These are phyloP conservation scores for Anguilla obscura DNA, from an alignment of 2,797 vertebrate genomes.

Conservation along the genomic window DNA sequence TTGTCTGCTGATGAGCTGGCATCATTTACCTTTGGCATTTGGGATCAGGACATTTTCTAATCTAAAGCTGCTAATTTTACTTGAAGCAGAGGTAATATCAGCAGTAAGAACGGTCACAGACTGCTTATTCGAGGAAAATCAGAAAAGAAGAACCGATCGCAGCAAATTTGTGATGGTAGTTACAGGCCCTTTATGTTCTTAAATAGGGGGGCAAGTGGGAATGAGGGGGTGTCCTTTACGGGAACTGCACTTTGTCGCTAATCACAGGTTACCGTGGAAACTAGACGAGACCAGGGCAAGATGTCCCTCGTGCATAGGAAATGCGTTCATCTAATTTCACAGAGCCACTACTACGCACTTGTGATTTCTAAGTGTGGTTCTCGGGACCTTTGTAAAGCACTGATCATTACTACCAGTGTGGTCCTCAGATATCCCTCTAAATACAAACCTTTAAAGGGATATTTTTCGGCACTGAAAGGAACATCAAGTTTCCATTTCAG, in stretches of 20 bases:
- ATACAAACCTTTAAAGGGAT: neutral
- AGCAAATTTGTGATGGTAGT: neutral
- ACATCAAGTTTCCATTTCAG: neutral
- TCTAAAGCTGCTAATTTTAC: neutral
- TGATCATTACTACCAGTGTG: neutral
- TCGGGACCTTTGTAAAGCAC: neutral
- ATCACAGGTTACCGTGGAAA: slow-evolving; percentile 32
- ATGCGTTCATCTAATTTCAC: neutral
- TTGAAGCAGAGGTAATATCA: neutral
- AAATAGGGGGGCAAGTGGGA: slow-evolving; percentile 5
- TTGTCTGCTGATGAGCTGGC: neutral
- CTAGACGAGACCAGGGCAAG: slow-evolving; percentile 8
- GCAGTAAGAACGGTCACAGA: neutral
- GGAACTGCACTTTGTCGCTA: slow-evolving; percentile 24
- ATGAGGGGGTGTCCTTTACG: neutral
- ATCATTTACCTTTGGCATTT: neutral
- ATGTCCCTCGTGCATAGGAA: slow-evolving; percentile 23
- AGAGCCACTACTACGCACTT: neutral
- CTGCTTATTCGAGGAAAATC: neutral
- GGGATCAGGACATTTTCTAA: neutral
- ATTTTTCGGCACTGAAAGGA: neutral
- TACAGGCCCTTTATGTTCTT: neutral
- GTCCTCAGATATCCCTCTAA: neutral
- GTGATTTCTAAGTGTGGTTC: neutral
- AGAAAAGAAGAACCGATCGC: neutral